phyloP scores from a whole-genome alignment of 2,113 vertebrate genomes.

The Tor tambroides region DNA sequence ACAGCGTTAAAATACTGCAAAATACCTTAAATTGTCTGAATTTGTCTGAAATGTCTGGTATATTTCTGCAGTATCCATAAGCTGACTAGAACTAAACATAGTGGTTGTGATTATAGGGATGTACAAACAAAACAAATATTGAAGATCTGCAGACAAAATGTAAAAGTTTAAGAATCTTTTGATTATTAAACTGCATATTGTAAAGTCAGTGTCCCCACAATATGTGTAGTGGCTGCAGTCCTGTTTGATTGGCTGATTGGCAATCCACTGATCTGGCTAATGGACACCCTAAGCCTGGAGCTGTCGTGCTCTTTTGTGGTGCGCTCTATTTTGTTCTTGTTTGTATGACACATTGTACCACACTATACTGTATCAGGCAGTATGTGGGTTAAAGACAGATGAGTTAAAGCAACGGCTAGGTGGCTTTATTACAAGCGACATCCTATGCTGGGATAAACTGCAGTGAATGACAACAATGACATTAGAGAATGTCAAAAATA shows the following conservation, averaged over 20 bases:
- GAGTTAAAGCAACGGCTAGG: neutral
- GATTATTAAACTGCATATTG: neutral
- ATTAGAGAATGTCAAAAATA: slow-evolving; percentile 12
- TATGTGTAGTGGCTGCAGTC: neutral
- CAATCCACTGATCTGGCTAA: slow-evolving; percentile 12
- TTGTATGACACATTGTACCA: neutral
- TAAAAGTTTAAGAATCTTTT: neutral
- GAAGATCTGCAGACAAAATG: neutral
- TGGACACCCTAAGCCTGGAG: slow-evolving; percentile 33
- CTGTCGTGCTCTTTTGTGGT: slow-evolving; percentile 18
- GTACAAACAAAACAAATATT: neutral
- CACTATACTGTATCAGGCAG: neutral
- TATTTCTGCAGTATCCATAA: neutral
- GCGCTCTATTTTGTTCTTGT: neutral
- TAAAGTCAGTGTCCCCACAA: neutral
- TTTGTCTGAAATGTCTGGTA: no score
- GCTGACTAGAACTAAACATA: neutral
- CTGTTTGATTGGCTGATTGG: neutral
- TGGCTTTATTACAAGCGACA: slow-evolving; percentile 19
- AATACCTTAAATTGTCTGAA: neutral
- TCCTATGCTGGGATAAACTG: slow-evolving; percentile 3
- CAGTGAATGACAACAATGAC: slow-evolving; percentile 2
- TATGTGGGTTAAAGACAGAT: slow-evolving; percentile 20
- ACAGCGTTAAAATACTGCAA: neutral
- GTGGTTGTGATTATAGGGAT: neutral